A percentile compares a stretch with the other conserved stretches of the same genome.
Conservation (phyloP, 2,888 invertebrate species). For the Neuroscelio doddi region DNA sequence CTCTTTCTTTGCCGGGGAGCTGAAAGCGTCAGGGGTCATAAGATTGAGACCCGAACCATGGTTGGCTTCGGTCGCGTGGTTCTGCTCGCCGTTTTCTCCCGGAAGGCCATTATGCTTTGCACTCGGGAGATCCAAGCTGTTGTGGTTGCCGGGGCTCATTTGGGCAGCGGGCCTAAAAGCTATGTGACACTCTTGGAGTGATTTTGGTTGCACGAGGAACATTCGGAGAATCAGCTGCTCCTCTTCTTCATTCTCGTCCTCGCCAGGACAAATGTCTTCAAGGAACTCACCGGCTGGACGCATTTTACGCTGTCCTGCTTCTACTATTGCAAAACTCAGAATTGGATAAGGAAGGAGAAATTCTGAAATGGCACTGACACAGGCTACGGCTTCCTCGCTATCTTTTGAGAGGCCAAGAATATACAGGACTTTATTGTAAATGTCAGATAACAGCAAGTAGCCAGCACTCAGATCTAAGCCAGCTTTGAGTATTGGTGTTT, state of each 20-base stretch:
- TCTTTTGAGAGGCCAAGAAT: conserved; percentile 83
- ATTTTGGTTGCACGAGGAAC: conserved; percentile 90
- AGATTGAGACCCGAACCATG: conserved; percentile 77
- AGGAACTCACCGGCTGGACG: conserved; percentile 65
- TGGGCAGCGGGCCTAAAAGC: conserved; percentile 73
- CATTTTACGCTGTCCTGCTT: conserved; percentile 76
- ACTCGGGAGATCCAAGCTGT: conserved; percentile 59
- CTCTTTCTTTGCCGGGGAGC: conserved; percentile 75
- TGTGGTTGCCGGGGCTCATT: conserved; percentile 56
- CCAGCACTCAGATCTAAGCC: conserved; percentile 88
- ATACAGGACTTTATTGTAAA: conserved; percentile 87
- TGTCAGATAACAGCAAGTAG: conserved; percentile 91
- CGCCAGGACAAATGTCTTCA: conserved; percentile 74
- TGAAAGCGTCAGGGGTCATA: conserved; percentile 92
- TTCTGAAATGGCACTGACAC: conserved; percentile 85
- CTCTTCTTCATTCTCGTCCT: conserved; percentile 76
- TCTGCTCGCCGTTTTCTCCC: conserved; percentile 61
- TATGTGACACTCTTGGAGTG: conserved; percentile 88
- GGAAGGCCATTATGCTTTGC: conserved; percentile 60
- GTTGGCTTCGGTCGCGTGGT: conserved; percentile 58
- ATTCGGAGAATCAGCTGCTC: conserved; percentile 75
- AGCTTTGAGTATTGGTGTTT: conserved; percentile 79
- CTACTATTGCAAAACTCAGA: conserved; percentile 90
- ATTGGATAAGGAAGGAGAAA: conserved; percentile 91
- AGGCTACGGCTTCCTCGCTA: conserved; percentile 76